Evolutionary conservation across 2,888 invertebrate species (phyloP), one percentile per base, ranked within the genome.

Genomic region (Clostera curtula): DNA sequence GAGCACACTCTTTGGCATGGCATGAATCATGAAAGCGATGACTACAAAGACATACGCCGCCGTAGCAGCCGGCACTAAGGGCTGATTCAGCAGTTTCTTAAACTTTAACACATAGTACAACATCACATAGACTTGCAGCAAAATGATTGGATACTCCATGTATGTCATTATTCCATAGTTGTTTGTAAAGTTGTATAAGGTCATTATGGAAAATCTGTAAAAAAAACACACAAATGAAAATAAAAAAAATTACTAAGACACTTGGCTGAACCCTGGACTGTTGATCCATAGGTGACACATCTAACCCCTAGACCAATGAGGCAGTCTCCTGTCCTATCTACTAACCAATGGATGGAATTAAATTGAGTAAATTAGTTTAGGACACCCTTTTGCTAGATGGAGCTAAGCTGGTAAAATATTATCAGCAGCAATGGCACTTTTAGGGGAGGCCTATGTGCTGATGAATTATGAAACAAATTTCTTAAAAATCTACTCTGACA

Each of bases 131-230:
- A 93, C 89, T 79, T 95, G 94, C 2, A 89, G 25, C 31, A 95
- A 67, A 41, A 95, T 88, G 21, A 94, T 88, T 0, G 93, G 93
- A 66, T 95, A 95, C 58, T 95, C 95, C 85, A 95, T 69, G 53
- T 93, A 95, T 0, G 93, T 91, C 41, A 93, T 74, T 5, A 92
- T 44, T 6, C 90, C 86, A 62, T 95, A 94, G 6, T 85, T 85
- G 59, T 90, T 92, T 14, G 87, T 86, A 47, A 85, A 92, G 65
- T 94, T 95, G 70, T 95, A 95, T 12, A 92, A 87, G 29, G 91
- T 87, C 86, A 90, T 92, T 39, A 93, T 88, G 2, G 93, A 88
- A 51, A 93, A 94, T 50, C 94, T 94, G 77, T 50, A 89, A 85
- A 49, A 49, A 17, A 19, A 27, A 29, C 12, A 12, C 15, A 9